Base-by-base conservation (phyloP, 2,797 vertebrate genomes). In the Ciconia nigra region DNA sequence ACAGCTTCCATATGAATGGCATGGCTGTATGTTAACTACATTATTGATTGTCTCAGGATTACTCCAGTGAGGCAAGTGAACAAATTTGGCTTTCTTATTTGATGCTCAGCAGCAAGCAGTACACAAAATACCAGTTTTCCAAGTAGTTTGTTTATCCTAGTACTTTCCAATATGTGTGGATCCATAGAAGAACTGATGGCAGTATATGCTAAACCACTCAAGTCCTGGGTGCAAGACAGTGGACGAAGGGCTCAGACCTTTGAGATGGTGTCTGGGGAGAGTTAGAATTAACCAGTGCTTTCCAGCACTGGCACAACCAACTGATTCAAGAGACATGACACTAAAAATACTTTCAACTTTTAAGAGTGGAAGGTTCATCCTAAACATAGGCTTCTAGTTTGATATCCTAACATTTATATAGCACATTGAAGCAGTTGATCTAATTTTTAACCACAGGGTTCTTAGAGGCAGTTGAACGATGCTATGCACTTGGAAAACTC, bases 1-100 rank as follows among this genome's bases (percentile, higher is more conserved):
- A 67, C 15, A 3, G 52, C 51, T 91, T 93, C 66, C 33, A 14
- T 44, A 47, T 87, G 59, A 96, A 95, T 69, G 54, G 35, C 61
- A 77, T 70, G 73, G 29, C 77, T 93, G 29, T 96, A 57, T 95
- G 85, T 89, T 85, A 76, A 89, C 77, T 70, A 37, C 4, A 1
- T 80, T 88, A 83, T 15, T 94, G 78, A 86, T 89, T 90, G 96
- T 95, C 44, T 83, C 62, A 63, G 59, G 47, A 92, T 91, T 92
- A 76, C 22, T 90, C 54, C 69, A 94, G 31, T 74, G 33, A 90
- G 33, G 31, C 44, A 85, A 76, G 39, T 49, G 70, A 86, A 63
- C 20, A 61, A 87, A 83, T 31, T 83, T 85, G 47, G 10, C 41
- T 81, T 42, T 92, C 73, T 77, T 69, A 82, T 67, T 74, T 51